Conservation (phyloP, 2,113 vertebrate genomes). For the Sclerurus mexicanus region DNA sequence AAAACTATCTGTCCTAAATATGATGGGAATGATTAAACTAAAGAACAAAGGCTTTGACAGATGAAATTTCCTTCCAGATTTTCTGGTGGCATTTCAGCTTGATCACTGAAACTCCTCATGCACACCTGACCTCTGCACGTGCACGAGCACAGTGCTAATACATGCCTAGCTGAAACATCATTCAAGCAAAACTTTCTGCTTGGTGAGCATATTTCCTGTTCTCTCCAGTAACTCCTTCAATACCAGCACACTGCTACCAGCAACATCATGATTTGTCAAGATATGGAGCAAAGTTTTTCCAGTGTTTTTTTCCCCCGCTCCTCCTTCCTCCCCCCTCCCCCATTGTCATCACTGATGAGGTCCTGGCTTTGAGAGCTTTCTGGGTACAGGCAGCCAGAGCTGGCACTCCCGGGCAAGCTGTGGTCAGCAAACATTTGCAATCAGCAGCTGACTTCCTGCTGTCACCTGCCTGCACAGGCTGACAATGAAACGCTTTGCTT, state of each 20-base stretch:
- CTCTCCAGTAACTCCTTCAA: background rate
- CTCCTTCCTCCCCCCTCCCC: too few relatives aligned
- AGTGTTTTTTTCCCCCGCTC: too few relatives aligned
- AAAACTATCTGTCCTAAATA: background rate
- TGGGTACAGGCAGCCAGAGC: background rate
- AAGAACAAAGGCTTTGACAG: background rate
- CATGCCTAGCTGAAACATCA: background rate
- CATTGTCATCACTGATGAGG: background rate
- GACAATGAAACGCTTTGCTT: background rate
- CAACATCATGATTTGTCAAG: background rate
- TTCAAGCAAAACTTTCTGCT: slow-evolving; percentile 8
- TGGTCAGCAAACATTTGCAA: background rate
- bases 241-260: background rate
- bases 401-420: background rate
- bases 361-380: background rate
- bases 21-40: background rate
- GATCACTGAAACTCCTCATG: background rate
- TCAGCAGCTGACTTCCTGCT: background rate
- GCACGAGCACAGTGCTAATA: fast-evolving
- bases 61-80: background rate
- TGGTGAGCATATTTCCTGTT: background rate
- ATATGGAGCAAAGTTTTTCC: background rate
- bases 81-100: background rate
- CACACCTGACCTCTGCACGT: background rate
- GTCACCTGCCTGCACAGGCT: background rate